A percentile compares a stretch with the other conserved stretches of the same genome.
Conservation (phyloP, 2,888 invertebrate species). For the Eudiplozoon nipponicum region DNA sequence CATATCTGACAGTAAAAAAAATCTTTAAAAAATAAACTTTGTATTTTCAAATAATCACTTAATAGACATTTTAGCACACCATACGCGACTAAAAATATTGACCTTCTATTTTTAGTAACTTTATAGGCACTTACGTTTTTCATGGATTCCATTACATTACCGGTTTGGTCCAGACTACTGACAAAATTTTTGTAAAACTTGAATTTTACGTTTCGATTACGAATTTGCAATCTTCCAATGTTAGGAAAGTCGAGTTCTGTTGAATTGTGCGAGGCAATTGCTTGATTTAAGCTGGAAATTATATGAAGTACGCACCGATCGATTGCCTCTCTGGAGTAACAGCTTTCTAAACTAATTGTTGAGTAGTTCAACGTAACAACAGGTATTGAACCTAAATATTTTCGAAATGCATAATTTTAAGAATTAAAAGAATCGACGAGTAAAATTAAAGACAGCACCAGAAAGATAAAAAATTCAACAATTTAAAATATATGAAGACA, state of each 20-base stretch:
- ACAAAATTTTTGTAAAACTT: slow-evolving; percentile 27
- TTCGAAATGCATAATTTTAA: too few relatives aligned
- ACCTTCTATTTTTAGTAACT: too few relatives aligned
- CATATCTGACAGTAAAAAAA: too few relatives aligned
- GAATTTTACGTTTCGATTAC: slow-evolving; percentile 25
- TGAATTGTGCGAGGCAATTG: slow-evolving; percentile 22
- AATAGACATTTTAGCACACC: too few relatives aligned
- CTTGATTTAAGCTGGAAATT: slow-evolving; percentile 21
- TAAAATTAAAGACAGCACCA: too few relatives aligned
- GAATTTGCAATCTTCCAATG: slow-evolving; percentile 24
- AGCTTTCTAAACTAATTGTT: slow-evolving; percentile 24
- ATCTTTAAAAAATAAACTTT: too few relatives aligned
- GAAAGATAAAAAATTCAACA: too few relatives aligned
- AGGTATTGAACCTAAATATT: slow-evolving; percentile 26
- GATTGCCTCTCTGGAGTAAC: slow-evolving; percentile 25
- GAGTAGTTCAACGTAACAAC: slow-evolving; percentile 25
- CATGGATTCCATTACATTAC: slow-evolving; percentile 23
- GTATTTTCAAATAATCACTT: too few relatives aligned
- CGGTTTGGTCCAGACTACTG: slow-evolving; percentile 24
- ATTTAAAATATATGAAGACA: too few relatives aligned
- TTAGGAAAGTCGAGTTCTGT: slow-evolving; percentile 25
- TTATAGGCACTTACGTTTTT: slow-evolving; percentile 25
- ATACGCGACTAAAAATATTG: too few relatives aligned
- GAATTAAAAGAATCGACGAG: too few relatives aligned
- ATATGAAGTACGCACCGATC: slow-evolving; percentile 26